Evolutionary conservation across 2,888 invertebrate genomes (phyloP).

Genomic region (Acleris emargana): DNA sequence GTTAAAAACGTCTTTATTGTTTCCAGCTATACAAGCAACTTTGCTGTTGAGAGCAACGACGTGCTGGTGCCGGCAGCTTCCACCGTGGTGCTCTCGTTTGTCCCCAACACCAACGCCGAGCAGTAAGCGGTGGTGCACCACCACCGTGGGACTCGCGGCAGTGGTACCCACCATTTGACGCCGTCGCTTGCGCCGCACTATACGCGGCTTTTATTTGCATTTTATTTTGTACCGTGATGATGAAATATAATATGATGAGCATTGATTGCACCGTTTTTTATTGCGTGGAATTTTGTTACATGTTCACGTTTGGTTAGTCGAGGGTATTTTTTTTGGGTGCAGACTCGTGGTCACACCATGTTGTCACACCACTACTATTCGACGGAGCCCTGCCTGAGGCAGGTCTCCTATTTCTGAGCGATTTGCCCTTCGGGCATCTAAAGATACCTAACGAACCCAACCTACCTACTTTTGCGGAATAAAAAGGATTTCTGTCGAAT

Average conservation of each 20-base stretch:
- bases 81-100: slow-evolving; percentile 87
- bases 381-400: too few relatives aligned
- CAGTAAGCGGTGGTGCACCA: slow-evolving; percentile 42
- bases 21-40: slow-evolving; percentile 79
- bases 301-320: too few relatives aligned
- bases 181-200: slow-evolving; percentile 33
- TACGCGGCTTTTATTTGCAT: slow-evolving; percentile 50
- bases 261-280: slow-evolving; percentile 8
- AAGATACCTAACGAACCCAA: too few relatives aligned
- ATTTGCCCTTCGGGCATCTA: too few relatives aligned
- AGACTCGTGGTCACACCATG: too few relatives aligned
- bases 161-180: not conserved
- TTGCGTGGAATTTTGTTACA: too few relatives aligned
- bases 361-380: too few relatives aligned
- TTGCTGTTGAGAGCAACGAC: slow-evolving; percentile 67
- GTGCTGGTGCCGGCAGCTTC: slow-evolving; percentile 86
- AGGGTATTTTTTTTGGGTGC: too few relatives aligned
- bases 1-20: not conserved
- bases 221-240: slow-evolving; percentile 44
- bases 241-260: slow-evolving; percentile 42
- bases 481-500: too few relatives aligned
- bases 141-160: slow-evolving; percentile 11
- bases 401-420: too few relatives aligned
- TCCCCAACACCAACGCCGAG: slow-evolving; percentile 75
- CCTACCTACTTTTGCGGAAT: too few relatives aligned